phyloP scores from a whole-genome alignment of 1,140 invertebrate genomes.

The Aradophagus sp. region DNA sequence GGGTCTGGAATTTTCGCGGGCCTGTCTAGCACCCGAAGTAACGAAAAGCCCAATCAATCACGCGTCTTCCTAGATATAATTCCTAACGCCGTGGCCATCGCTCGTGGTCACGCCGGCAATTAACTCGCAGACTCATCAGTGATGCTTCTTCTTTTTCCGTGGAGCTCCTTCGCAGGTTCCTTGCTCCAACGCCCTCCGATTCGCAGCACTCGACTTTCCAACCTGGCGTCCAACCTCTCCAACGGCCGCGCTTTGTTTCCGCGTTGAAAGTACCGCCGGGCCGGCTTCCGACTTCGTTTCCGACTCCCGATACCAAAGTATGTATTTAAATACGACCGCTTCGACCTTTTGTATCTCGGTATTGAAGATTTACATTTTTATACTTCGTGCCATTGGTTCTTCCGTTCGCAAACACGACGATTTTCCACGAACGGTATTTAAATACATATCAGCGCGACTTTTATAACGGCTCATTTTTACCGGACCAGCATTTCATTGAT shows the following conservation, averaged over 20 bases:
- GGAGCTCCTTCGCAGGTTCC: constrained; percentile 9
- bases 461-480: constrained; percentile 29
- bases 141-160: constrained; percentile 35
- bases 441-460: constrained; percentile 46
- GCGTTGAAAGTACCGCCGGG: constrained; percentile 6
- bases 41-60: constrained; percentile 65
- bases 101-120: constrained; percentile 48
- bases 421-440: constrained; percentile 40
- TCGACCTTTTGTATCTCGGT: constrained; percentile 28
- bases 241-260: constrained; percentile 7
- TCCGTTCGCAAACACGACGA: constrained; percentile 14
- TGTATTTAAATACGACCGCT: constrained; percentile 49
- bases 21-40: constrained; percentile 47
- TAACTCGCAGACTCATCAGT: constrained; percentile 51
- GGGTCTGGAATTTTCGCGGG: constrained; percentile 46
- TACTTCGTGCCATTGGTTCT: constrained; percentile 15
- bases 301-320: constrained; percentile 19
- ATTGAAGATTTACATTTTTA: constrained; percentile 41
- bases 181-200: neutral
- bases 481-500: constrained; percentile 1
- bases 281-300: constrained; percentile 5
- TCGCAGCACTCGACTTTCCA: neutral
- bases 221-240: too few species aligned
- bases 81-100: constrained; percentile 49
- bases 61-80: constrained; percentile 65